Evolutionary conservation across 23 tunicate genomes (phyloP), one percentile per base, ranked within the genome.

Genomic region (Styela clava): DNA sequence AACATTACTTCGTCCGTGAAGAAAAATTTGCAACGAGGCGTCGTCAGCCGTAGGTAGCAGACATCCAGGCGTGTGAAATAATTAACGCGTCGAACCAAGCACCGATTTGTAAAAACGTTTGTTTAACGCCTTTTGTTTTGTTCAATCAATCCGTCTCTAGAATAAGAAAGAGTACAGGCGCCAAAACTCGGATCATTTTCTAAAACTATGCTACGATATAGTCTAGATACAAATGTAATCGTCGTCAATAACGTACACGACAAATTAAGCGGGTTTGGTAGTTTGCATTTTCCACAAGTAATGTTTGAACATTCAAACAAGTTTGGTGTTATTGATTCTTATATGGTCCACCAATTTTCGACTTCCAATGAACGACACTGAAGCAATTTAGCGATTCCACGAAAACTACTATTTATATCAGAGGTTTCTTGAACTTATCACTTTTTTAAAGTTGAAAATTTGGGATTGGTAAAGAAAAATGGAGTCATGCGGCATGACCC

Each of bases 11-110:
- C 56, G 56, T 44, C 56, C 56, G 56, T 67, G 71, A 29, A 67
- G 31, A 29, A 67, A 67, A 67, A 67, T 27, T 67, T 67, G 30
- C 71, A 67, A 67, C 2, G 31, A 29, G 30, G 16, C 31, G 71
- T 29, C 71, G 71, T 29, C 31, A 27, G 37, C 64, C 64, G 27
- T 44, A 28, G 0, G 52, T 51, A 21, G 64, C 81, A 76, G 81
- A 76, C 81, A 51, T 26, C 24, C 9, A 51, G 81, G 81, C 65
- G 81, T 76, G 81, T 76, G 81, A 76, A 76, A 44, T 76, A 76
- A 76, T 76, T 76, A 76, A 56, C 65, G 81, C 35, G 56, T 44
- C 56, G 56, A 44, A 44, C 56, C 65, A n/a, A 44, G n/a, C 31
- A 76, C 81, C n/a, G 35, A 52, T 24, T 76, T 44, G 30, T 44